A percentile compares a stretch with the other conserved stretches of the same genome.
phyloP scores from a whole-genome alignment of 2,888 invertebrate genomes.

The Diploptera punctata region DNA sequence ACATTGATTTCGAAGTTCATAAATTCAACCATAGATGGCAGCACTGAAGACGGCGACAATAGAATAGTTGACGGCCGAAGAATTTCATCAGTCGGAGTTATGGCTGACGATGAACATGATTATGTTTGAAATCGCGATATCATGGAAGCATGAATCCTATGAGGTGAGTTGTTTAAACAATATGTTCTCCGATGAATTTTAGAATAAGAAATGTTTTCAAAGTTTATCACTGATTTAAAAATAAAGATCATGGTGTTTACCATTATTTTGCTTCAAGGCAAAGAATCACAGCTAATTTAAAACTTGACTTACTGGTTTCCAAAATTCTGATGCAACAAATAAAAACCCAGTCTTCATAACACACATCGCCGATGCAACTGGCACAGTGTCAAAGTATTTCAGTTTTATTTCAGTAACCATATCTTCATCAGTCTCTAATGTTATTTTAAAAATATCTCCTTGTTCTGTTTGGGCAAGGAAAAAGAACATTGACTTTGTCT shows the following conservation, averaged over 20 bases:
- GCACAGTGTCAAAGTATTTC: conserved; percentile 99
- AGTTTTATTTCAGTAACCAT: conserved; percentile 98
- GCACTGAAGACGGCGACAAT: too few relatives aligned
- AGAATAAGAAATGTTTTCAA: too few relatives aligned
- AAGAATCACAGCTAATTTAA: background rate
- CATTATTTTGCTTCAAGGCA: background rate
- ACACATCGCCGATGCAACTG: conserved; percentile 96
- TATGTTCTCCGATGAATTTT: too few relatives aligned
- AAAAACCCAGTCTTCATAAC: conserved; percentile 98
- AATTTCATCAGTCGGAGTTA: too few relatives aligned
- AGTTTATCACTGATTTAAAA: background rate
- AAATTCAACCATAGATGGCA: too few relatives aligned
- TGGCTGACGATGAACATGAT: too few relatives aligned
- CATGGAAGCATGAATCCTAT: too few relatives aligned
- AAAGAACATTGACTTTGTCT: conserved; percentile 99
- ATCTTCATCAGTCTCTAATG: conserved; percentile 96
- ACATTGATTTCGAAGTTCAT: too few relatives aligned
- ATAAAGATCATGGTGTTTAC: background rate
- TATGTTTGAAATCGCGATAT: too few relatives aligned
- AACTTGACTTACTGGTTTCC: conserved; percentile 99
- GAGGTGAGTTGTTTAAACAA: too few relatives aligned
- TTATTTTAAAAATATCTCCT: conserved; percentile 96
- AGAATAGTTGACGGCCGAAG: too few relatives aligned
- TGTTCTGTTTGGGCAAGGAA: conserved; percentile 99
- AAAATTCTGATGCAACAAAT: conserved; percentile 98